Conservation (phyloP, 2,888 invertebrate species). For the Pelosia muscerda region DNA sequence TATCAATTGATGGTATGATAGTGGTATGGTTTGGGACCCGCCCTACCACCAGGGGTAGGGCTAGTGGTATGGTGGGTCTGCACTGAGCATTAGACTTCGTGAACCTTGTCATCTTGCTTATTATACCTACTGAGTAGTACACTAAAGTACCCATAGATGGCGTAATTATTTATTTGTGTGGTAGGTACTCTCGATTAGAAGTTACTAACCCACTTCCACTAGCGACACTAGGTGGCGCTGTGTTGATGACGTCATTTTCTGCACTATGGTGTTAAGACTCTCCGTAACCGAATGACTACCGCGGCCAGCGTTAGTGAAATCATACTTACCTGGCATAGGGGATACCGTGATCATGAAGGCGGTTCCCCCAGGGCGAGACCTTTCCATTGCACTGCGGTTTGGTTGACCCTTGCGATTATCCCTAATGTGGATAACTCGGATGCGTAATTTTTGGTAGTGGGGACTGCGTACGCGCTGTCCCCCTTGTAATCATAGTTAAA, state of each 20-base stretch:
- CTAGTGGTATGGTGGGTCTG: no score
- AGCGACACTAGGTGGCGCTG: background rate
- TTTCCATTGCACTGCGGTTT: background rate
- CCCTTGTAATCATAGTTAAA: background rate
- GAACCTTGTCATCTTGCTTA: no score
- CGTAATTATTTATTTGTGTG: background rate
- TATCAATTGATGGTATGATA: no score
- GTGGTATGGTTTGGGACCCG: no score
- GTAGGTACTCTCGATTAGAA: background rate
- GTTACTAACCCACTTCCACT: background rate
- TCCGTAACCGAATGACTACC: background rate
- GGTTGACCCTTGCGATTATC: slow-evolving; percentile 1
- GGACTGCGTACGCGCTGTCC: slow-evolving; percentile 4
- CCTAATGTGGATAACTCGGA: slow-evolving; percentile 4
- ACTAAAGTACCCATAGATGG: background rate
- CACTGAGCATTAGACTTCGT: no score
- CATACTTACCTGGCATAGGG: slow-evolving; percentile 4
- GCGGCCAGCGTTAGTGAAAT: background rate
- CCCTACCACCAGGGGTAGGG: no score
- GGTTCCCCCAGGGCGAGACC: slow-evolving; percentile 4
- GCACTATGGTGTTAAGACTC: slow-evolving; percentile 2
- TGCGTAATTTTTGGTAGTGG: slow-evolving; percentile 4
- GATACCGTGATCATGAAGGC: slow-evolving; percentile 4
- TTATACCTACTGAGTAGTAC: background rate
- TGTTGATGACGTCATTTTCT: slow-evolving; percentile 7